A percentile compares a stretch with the other conserved stretches of the same genome.
Evolutionary conservation across 2,888 invertebrate species (phyloP).

Genomic region (Ceramica pisi): DNA sequence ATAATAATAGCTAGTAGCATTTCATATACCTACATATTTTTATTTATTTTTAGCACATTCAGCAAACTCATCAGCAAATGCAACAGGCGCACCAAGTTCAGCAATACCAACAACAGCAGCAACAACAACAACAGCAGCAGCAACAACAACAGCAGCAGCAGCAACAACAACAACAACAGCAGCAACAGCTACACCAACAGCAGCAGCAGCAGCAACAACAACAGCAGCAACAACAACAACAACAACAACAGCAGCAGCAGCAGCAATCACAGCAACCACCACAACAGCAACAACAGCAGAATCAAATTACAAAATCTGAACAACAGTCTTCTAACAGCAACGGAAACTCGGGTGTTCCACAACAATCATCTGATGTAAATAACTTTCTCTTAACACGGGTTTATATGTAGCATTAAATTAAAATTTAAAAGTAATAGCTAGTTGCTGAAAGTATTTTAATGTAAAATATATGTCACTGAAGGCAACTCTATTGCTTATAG

Average conservation of each 20-base stretch:
- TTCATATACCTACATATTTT: background rate
- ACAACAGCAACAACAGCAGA: conserved; percentile 82
- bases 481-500: background rate
- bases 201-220: conserved; percentile 81
- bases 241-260: conserved; percentile 78
- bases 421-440: background rate
- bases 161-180: too few relatives aligned
- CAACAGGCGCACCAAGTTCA: conserved; percentile 84
- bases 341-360: conserved; percentile 84
- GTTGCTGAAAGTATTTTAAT: conserved; percentile 14
- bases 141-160: conserved; percentile 80
- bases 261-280: conserved; percentile 80
- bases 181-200: conserved; percentile 78
- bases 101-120: conserved; percentile 80
- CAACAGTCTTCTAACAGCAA: conserved; percentile 87
- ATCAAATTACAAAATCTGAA: conserved; percentile 82
- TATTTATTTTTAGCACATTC: conserved; percentile 72
- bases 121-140: conserved; percentile 79
- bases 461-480: background rate
- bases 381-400: conserved; percentile 36
- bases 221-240: conserved; percentile 77
- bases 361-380: conserved; percentile 85
- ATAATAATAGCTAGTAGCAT: background rate
- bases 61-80: conserved; percentile 80
- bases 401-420: conserved; percentile 36